Percentiles rank a stretch among this genome's conserved stretches.
Evolutionary conservation across 1,140 invertebrate species (phyloP).

Genomic region (Heliconius melpomene): DNA sequence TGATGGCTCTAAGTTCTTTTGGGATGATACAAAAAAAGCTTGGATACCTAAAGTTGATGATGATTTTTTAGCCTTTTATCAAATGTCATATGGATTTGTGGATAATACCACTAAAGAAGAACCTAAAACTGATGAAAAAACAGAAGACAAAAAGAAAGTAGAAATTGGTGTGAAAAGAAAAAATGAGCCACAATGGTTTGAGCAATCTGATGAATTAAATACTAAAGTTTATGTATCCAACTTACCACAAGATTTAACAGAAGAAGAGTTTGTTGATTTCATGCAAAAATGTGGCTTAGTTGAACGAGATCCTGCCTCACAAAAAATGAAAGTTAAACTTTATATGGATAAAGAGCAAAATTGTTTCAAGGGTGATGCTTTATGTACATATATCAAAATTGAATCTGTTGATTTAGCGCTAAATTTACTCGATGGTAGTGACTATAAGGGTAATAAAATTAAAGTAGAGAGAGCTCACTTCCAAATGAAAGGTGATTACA

Average conservation of each 20-base stretch:
- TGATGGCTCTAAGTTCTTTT: constrained; percentile 95
- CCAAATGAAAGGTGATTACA: constrained; percentile 96
- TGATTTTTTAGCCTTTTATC: constrained; percentile 97
- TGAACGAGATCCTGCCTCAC: constrained; percentile 90
- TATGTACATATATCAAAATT: constrained; percentile 98
- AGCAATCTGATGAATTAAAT: constrained; percentile 94
- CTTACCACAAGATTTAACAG: constrained; percentile 93
- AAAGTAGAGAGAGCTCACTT: constrained; percentile 97
- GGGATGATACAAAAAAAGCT: constrained; percentile 93
- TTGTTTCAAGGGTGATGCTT: constrained; percentile 96
- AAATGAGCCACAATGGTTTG: constrained; percentile 91
- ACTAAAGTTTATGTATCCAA: constrained; percentile 98
- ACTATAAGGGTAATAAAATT: constrained; percentile 89
- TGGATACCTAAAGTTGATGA: constrained; percentile 99
- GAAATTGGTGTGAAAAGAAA: constrained; percentile 70
- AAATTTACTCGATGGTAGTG: constrained; percentile 94
- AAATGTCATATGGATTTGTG: constrained; percentile 96
- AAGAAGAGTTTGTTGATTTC: constrained; percentile 94
- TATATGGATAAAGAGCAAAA: constrained; percentile 93
- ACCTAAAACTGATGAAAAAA: constrained; percentile 56
- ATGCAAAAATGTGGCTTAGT: constrained; percentile 99
- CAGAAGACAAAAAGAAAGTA: constrained; percentile 55
- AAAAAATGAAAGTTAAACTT: constrained; percentile 96
- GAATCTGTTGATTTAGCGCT: constrained; percentile 97
- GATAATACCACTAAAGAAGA: constrained; percentile 80